These are phyloP conservation scores for Andrena marginata DNA, from an alignment of 2,888 invertebrate species.

Conservation along the genomic window DNA sequence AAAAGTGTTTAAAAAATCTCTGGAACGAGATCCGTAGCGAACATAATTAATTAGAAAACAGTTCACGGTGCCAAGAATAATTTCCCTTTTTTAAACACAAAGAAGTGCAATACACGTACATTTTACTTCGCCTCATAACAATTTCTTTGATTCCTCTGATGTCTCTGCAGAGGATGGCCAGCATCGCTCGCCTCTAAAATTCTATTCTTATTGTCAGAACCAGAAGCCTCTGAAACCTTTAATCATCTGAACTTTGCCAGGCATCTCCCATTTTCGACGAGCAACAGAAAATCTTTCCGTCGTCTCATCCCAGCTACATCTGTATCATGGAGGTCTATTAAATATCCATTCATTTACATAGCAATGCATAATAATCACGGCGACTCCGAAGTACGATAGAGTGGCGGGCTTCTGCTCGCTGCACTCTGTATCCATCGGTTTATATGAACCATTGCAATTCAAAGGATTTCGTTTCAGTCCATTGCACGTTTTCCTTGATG, in stretches of 20 bases:
- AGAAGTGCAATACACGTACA: background rate
- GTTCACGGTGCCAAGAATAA: no score
- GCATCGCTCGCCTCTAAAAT: background rate
- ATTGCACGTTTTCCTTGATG: background rate
- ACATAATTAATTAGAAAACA: no score
- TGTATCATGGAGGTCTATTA: conserved; percentile 72
- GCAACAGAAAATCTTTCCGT: conserved; percentile 6
- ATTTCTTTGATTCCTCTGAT: background rate
- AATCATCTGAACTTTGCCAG: background rate
- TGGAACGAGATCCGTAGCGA: no score
- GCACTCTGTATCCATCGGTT: conserved; percentile 33
- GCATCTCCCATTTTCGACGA: conserved; percentile 23
- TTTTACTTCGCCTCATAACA: background rate
- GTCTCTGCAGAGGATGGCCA: background rate
- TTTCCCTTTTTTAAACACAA: background rate
- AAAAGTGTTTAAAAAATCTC: no score
- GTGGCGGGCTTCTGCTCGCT: conserved; percentile 29
- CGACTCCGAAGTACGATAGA: conserved; percentile 53
- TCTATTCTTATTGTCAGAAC: background rate
- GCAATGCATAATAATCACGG: conserved; percentile 81
- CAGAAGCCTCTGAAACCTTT: background rate
- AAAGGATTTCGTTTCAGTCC: conserved; percentile 11
- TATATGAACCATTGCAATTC: conserved; percentile 21
- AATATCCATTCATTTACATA: conserved; percentile 80
- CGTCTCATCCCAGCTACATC: background rate